These are phyloP conservation scores for Acleris cristana DNA, from an alignment of 2,888 invertebrate genomes.

Conservation along the genomic window DNA sequence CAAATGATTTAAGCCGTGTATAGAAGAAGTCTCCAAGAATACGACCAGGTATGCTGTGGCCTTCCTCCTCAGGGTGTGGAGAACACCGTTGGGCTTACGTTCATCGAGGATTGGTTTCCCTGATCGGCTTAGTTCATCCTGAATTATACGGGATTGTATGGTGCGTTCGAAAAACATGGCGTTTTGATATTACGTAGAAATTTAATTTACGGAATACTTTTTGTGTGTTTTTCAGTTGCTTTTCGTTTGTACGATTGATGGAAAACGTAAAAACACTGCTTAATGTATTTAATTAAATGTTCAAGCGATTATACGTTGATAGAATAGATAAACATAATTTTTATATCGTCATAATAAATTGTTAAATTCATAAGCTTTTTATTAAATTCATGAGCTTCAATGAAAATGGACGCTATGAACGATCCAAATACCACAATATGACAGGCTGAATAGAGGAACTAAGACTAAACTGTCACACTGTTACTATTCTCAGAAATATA, in stretches of 20 bases:
- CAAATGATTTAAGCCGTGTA: conserved; percentile 82
- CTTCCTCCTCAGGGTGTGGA: conserved; percentile 44
- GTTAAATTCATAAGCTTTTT: too few species aligned
- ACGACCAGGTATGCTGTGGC: conserved; percentile 60
- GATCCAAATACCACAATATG: too few species aligned
- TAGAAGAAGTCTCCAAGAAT: conserved; percentile 78
- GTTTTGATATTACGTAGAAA: neutral
- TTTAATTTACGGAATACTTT: neutral
- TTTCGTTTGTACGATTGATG: neutral
- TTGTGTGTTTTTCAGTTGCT: neutral
- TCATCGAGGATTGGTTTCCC: conserved; percentile 34
- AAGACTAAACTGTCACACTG: too few species aligned
- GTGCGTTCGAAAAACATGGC: conserved; percentile 51
- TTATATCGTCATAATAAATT: too few species aligned
- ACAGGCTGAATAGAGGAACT: too few species aligned
- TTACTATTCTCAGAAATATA: too few species aligned
- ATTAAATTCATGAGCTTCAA: too few species aligned
- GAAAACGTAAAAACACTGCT: too few species aligned
- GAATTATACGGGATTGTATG: conserved; percentile 55
- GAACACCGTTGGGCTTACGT: conserved; percentile 35
- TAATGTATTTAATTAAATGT: too few species aligned
- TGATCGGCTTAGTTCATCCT: conserved; percentile 49
- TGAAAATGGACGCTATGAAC: too few species aligned
- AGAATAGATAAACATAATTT: too few species aligned
- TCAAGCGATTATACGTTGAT: too few species aligned